Percentiles rank a stretch among this genome's conserved stretches.
Conservation (phyloP, 2,888 invertebrate species). For the Drosophila algonquin region DNA sequence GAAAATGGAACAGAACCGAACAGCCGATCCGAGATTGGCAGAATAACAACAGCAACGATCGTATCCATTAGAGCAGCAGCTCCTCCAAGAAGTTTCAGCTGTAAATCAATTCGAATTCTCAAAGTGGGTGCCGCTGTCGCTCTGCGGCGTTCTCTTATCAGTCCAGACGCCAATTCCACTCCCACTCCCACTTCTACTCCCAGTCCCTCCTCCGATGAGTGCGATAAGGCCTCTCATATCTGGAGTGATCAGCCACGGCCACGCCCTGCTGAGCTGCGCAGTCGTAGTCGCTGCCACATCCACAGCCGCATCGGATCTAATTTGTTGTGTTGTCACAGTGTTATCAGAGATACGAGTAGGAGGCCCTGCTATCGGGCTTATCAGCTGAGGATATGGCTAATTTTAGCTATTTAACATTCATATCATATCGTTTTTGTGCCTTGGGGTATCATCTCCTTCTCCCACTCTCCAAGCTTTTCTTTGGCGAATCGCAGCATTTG, state of each 20-base stretch:
- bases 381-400: constrained; percentile 33
- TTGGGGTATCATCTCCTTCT: background rate
- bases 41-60: constrained; percentile 2
- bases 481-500: too few relatives aligned
- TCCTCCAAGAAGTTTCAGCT: constrained; percentile 21
- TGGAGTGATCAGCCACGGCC: constrained; percentile 5
- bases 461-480: constrained; percentile 3
- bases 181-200: background rate
- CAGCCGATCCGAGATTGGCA: constrained; percentile 1
- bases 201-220: constrained; percentile 10
- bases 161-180: constrained; percentile 45
- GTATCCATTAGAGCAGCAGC: constrained; percentile 5
- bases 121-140: background rate
- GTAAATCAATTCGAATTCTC: constrained; percentile 49
- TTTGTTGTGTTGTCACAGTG: constrained; percentile 37
- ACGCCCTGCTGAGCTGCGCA: constrained; percentile 22
- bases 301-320: constrained; percentile 30
- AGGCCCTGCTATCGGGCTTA: constrained; percentile 25
- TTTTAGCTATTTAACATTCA: constrained; percentile 25
- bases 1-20: constrained; percentile 22
- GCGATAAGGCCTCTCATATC: constrained; percentile 1
- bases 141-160: constrained; percentile 45
- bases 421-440: background rate
- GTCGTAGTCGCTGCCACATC: constrained; percentile 7
- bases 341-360: constrained; percentile 18